Conservation (phyloP, 92 coral and sea anemone genomes). For the Phenganax stokvisi region DNA sequence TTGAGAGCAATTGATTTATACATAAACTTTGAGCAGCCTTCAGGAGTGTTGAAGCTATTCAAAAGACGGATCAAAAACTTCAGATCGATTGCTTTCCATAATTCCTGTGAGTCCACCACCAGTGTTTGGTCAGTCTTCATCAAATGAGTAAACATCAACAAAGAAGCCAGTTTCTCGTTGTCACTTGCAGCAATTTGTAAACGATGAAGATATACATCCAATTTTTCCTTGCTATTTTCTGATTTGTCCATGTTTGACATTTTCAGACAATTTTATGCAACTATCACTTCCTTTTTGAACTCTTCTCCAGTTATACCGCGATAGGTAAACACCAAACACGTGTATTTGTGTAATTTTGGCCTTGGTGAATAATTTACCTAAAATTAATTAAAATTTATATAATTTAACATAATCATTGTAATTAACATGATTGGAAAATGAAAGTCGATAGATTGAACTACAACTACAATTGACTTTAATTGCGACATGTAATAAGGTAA, state of each 20-base stretch:
- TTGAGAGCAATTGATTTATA: constrained; percentile 70
- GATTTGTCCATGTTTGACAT: not conserved
- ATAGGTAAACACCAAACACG: not conserved
- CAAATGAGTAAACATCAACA: constrained; percentile 69
- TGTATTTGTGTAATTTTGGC: too few relatives aligned
- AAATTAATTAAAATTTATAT: too few relatives aligned
- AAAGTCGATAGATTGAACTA: too few relatives aligned
- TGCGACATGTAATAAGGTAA: too few relatives aligned
- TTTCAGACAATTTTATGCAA: not conserved
- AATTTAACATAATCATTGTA: too few relatives aligned
- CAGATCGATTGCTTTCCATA: constrained; percentile 77
- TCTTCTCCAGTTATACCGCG: too few relatives aligned
- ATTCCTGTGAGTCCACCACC: constrained; percentile 48
- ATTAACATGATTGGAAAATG: too few relatives aligned
- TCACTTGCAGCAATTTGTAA: constrained; percentile 66
- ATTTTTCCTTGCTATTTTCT: not conserved
- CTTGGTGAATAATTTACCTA: too few relatives aligned
- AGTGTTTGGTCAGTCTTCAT: constrained; percentile 60
- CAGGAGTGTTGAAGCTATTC: constrained; percentile 56
- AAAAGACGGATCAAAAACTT: constrained; percentile 68
- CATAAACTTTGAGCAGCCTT: constrained; percentile 52
- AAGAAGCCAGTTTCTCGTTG: constrained; percentile 80
- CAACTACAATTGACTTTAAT: too few relatives aligned
- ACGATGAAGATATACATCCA: constrained; percentile 60
- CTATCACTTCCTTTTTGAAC: too few relatives aligned